A percentile compares a stretch with the other conserved stretches of the same genome.
Evolutionary conservation across 1,140 invertebrate genomes (phyloP).

Genomic region (Drosophila ohnishii): DNA sequence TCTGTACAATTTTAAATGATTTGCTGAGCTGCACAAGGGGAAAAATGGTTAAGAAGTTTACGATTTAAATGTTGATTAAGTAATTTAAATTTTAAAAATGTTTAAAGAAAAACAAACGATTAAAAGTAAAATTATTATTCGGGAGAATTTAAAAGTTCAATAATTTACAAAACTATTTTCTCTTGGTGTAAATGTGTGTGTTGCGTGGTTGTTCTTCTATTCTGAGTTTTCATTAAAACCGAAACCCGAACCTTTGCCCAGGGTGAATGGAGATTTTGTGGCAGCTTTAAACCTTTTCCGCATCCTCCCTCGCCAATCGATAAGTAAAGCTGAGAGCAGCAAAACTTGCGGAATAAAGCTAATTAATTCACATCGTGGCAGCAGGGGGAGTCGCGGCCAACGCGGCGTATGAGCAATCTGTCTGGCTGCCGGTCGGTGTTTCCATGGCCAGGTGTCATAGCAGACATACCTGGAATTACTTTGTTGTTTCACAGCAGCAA

Average conservation of each 20-base stretch:
- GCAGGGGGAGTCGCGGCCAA: slow-evolving; percentile 6
- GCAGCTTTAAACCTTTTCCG: slow-evolving; percentile 49
- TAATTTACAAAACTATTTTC: not conserved
- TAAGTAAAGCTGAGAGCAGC: slow-evolving; percentile 44
- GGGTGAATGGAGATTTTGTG: slow-evolving; percentile 21
- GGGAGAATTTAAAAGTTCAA: no score
- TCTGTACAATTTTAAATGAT: slow-evolving; percentile 77
- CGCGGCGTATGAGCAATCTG: slow-evolving; percentile 45
- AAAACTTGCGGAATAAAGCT: slow-evolving; percentile 60
- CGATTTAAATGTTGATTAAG: not conserved
- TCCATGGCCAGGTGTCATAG: slow-evolving; percentile 26
- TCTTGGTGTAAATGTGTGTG: slow-evolving; percentile 2
- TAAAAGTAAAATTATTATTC: no score
- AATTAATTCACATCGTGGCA: slow-evolving; percentile 59
- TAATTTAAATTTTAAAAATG: no score
- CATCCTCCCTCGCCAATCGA: slow-evolving; percentile 36
- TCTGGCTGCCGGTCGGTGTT: slow-evolving; percentile 20
- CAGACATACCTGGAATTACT: slow-evolving; percentile 21
- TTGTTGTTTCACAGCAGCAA: slow-evolving; percentile 28
- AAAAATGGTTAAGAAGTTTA: not conserved
- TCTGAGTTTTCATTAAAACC: slow-evolving; percentile 61
- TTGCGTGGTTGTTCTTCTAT: slow-evolving; percentile 14
- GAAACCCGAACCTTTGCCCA: slow-evolving; percentile 22
- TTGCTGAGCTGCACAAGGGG: slow-evolving; percentile 22
- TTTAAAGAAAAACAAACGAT: no score